phyloP scores from a whole-genome alignment of 2,888 invertebrate genomes.

The Tetragonisca angustula region DNA sequence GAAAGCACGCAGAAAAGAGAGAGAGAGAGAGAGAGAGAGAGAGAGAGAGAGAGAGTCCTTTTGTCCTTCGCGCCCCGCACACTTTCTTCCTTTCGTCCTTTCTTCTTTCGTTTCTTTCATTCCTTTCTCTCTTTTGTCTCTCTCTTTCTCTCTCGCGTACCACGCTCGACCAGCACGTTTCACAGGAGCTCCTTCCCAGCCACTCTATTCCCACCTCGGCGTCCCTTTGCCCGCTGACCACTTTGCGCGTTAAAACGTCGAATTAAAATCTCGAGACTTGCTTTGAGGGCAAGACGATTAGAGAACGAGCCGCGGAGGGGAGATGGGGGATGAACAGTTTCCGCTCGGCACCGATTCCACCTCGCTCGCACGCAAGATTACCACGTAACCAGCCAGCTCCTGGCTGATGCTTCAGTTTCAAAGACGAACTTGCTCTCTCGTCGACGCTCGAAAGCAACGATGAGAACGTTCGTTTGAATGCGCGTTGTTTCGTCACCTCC shows the following conservation, averaged over 20 bases:
- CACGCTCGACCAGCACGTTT: slow-evolving; percentile 40
- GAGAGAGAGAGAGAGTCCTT: slow-evolving; percentile 55
- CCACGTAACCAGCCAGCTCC: not conserved
- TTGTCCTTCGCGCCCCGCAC: slow-evolving; percentile 65
- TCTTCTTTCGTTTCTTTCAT: not conserved
- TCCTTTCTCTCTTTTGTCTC: not conserved
- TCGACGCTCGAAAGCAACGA: too few relatives aligned
- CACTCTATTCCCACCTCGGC: slow-evolving; percentile 43
- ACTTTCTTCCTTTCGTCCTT: slow-evolving; percentile 8
- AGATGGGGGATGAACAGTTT: not conserved
- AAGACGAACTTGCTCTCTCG: too few relatives aligned
- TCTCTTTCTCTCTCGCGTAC: slow-evolving; percentile 3
- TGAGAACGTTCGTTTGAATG: too few relatives aligned
- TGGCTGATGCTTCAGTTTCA: not conserved
- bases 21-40: slow-evolving; percentile 32
- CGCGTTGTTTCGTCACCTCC: too few relatives aligned
- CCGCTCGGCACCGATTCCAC: slow-evolving; percentile 59
- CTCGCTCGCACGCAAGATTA: not conserved
- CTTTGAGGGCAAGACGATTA: slow-evolving; percentile 71
- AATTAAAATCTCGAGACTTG: slow-evolving; percentile 78
- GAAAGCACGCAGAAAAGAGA: slow-evolving; percentile 56
- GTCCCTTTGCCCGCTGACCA: slow-evolving; percentile 66
- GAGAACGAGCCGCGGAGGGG: not conserved
- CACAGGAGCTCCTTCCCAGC: slow-evolving; percentile 34
- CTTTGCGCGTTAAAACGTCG: slow-evolving; percentile 75